A percentile compares a stretch with the other conserved stretches of the same genome.
phyloP scores from a whole-genome alignment of 1,140 invertebrate genomes.

The Eupristina koningsbergeri region DNA sequence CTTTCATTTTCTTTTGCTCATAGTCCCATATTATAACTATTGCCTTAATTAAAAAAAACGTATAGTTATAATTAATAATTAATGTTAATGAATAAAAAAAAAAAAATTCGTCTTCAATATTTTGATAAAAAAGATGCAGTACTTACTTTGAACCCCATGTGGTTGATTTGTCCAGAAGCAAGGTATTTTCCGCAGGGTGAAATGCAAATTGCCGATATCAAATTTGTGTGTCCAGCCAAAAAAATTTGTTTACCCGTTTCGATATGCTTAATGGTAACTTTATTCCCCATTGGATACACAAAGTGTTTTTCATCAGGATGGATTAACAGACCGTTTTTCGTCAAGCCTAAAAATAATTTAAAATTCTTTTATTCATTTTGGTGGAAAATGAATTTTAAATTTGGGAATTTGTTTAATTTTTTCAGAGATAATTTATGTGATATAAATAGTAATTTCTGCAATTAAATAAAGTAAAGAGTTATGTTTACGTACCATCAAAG shows the following conservation, averaged over 20 bases:
- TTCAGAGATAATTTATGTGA: no score
- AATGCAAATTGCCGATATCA: constrained; percentile 85
- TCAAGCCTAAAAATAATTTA: constrained; percentile 74
- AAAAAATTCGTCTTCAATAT: no score
- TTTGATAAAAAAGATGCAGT: not conserved
- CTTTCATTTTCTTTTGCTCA: constrained; percentile 75
- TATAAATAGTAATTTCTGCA: not conserved
- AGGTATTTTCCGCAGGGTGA: constrained; percentile 85
- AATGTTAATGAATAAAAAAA: no score
- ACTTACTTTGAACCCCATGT: constrained; percentile 92
- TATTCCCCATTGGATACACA: constrained; percentile 88
- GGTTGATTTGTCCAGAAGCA: constrained; percentile 90
- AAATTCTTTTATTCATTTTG: not conserved
- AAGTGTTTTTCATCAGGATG: constrained; percentile 86
- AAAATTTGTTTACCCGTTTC: constrained; percentile 82
- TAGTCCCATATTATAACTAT: constrained; percentile 91
- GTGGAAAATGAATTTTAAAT: no score
- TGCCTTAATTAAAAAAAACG: constrained; percentile 73
- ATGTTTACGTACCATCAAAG: constrained; percentile 78
- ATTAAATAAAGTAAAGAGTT: not conserved
- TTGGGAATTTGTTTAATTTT: no score
- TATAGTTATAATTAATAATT: not conserved
- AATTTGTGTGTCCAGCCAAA: constrained; percentile 87
- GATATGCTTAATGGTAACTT: constrained; percentile 86
- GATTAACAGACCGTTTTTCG: constrained; percentile 80